A percentile compares a stretch with the other conserved stretches of the same genome.
Conservation (phyloP, 2,113 vertebrate genomes). For the Aphelocoma coerulescens region DNA sequence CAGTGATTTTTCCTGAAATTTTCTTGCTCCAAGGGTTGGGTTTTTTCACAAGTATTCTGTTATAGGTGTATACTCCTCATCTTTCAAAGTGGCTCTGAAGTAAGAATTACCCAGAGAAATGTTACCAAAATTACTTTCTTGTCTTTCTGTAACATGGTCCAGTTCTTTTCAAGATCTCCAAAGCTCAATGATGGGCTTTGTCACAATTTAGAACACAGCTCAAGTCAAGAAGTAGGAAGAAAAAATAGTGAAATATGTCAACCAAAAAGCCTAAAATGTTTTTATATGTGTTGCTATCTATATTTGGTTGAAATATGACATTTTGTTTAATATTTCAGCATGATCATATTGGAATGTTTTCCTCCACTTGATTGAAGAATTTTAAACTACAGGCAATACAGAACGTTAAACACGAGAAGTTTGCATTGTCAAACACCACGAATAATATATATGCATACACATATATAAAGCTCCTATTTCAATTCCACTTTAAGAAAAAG, state of each 20-base stretch:
- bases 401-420: not conserved
- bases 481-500: not conserved
- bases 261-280: not conserved
- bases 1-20: not conserved
- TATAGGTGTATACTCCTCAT: not conserved
- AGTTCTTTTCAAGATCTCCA: not conserved
- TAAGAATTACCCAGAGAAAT: not conserved
- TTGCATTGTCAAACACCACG: not conserved
- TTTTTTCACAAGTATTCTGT: not conserved
- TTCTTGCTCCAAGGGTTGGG: not conserved
- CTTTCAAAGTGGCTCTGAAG: not conserved
- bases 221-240: not conserved
- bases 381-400: not conserved
- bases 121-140: not conserved
- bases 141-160: not conserved
- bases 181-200: not conserved
- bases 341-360: not conserved
- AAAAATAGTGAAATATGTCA: not conserved
- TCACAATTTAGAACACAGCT: not conserved
- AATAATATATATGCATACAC: not conserved
- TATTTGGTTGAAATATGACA: not conserved
- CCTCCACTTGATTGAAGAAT: not conserved
- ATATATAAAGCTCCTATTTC: not conserved
- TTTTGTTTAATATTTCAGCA: not conserved
- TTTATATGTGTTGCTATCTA: not conserved